phyloP scores from a whole-genome alignment of 2,888 invertebrate species.

The Rhopalosiphum nymphaeae region DNA sequence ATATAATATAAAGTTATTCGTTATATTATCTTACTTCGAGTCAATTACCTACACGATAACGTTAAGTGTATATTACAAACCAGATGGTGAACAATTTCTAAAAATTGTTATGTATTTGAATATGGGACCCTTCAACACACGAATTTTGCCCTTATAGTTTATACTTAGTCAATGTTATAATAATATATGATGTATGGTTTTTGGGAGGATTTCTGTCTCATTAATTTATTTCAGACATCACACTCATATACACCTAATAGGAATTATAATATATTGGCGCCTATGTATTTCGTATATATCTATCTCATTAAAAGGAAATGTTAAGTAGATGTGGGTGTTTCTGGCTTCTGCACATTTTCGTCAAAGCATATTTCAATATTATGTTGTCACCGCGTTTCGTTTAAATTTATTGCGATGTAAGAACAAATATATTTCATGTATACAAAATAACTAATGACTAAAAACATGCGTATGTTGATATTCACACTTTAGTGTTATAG shows the following conservation, averaged over 20 bases:
- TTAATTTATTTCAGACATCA: conserved; percentile 30
- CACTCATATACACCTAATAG: background rate
- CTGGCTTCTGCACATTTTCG: conserved; percentile 40
- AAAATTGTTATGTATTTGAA: background rate
- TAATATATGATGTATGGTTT: conserved; percentile 42
- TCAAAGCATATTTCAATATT: conserved; percentile 7
- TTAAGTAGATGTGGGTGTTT: background rate
- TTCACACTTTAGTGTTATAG: background rate
- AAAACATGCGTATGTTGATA: background rate
- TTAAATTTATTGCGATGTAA: background rate
- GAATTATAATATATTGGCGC: conserved; percentile 18
- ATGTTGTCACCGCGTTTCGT: conserved; percentile 4
- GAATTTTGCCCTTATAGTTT: background rate
- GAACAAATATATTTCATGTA: background rate
- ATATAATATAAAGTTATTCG: background rate
- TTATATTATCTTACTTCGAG: background rate
- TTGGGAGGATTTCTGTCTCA: conserved; percentile 3
- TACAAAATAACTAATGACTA: background rate
- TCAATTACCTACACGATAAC: background rate
- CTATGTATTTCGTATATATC: background rate
- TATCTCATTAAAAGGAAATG: conserved; percentile 44
- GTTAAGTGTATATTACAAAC: background rate
- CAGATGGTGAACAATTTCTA: conserved; percentile 21
- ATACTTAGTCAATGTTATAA: conserved; percentile 10
- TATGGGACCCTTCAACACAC: conserved; percentile 19